Conservation (phyloP, 2,113 vertebrate species). For the Gnathonemus longibarbis region DNA sequence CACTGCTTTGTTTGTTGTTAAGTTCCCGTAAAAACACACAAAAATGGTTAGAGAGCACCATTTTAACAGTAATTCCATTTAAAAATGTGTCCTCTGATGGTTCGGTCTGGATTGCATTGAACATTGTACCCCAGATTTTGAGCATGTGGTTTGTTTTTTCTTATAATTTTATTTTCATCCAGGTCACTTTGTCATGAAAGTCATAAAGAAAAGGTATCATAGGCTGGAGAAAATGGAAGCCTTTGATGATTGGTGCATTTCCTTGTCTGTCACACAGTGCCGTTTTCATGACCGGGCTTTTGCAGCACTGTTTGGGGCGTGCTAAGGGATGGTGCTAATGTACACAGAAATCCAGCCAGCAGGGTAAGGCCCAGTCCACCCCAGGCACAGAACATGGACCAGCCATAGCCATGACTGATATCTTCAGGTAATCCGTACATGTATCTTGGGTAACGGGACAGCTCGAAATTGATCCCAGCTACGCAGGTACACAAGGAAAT, state of each 20-base stretch:
- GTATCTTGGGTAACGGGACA: slow-evolving; percentile 83
- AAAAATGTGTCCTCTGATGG: slow-evolving; percentile 25
- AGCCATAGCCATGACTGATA: slow-evolving; percentile 92
- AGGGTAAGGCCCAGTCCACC: slow-evolving; percentile 85
- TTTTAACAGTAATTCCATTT: slow-evolving; percentile 55
- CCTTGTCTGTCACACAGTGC: slow-evolving; percentile 71
- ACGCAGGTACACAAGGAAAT: slow-evolving; percentile 91
- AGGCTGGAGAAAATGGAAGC: slow-evolving; percentile 24
- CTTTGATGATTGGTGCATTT: slow-evolving; percentile 34
- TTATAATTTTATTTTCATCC: background rate
- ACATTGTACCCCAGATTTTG: background rate
- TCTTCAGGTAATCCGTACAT: slow-evolving; percentile 87
- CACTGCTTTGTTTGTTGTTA: background rate
- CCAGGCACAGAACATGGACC: slow-evolving; percentile 97
- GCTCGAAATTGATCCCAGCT: slow-evolving; percentile 87
- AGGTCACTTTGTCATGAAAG: background rate
- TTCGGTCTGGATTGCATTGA: slow-evolving; percentile 39
- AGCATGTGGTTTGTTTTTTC: slow-evolving; percentile 8
- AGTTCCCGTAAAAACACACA: slow-evolving; percentile 13
- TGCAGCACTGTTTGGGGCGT: slow-evolving; percentile 70
- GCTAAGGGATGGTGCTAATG: slow-evolving; percentile 81
- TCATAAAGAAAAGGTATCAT: background rate
- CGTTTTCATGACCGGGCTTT: slow-evolving; percentile 86
- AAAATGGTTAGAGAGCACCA: slow-evolving; percentile 57
- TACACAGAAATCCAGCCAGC: slow-evolving; percentile 88